Evolutionary conservation across 1,140 invertebrate species (phyloP).

Genomic region (Mactra quadrangularis): DNA sequence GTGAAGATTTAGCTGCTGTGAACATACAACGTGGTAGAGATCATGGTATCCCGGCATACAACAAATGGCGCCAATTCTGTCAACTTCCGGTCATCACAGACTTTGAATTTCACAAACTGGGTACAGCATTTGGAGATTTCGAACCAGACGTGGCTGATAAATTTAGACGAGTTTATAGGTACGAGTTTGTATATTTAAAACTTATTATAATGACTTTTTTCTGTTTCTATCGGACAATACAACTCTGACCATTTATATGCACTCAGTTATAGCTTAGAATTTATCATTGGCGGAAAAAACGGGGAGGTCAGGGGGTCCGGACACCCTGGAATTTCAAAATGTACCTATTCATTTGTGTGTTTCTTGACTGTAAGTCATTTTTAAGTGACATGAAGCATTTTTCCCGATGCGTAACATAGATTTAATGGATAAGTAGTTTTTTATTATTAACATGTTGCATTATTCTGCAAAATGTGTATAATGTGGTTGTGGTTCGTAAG

Average conservation of each 20-base stretch:
- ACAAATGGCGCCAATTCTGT: constrained; percentile 74
- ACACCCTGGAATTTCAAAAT: too few relatives aligned
- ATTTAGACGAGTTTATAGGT: not conserved
- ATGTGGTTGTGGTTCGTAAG: too few relatives aligned
- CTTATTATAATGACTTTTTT: not conserved
- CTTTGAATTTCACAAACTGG: not conserved
- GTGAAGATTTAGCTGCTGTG: constrained; percentile 89
- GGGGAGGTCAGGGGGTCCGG: too few relatives aligned
- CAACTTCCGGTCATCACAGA: constrained; percentile 50
- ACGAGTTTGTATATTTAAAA: not conserved
- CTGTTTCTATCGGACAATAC: not conserved
- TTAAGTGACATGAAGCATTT: too few relatives aligned
- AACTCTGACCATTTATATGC: not conserved
- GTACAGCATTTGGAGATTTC: constrained; percentile 11
- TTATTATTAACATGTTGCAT: too few relatives aligned
- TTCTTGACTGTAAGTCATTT: too few relatives aligned
- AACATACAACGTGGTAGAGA: constrained; percentile 96
- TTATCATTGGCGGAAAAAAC: too few relatives aligned
- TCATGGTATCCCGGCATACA: constrained; percentile 92
- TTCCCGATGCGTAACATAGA: too few relatives aligned
- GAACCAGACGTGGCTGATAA: not conserved
- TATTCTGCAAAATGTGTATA: too few relatives aligned
- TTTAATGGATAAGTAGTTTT: too few relatives aligned
- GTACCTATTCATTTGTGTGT: too few relatives aligned
- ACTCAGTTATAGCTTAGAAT: not conserved